Conservation (phyloP, 2,888 invertebrate species). For the Escarpia spicata region DNA sequence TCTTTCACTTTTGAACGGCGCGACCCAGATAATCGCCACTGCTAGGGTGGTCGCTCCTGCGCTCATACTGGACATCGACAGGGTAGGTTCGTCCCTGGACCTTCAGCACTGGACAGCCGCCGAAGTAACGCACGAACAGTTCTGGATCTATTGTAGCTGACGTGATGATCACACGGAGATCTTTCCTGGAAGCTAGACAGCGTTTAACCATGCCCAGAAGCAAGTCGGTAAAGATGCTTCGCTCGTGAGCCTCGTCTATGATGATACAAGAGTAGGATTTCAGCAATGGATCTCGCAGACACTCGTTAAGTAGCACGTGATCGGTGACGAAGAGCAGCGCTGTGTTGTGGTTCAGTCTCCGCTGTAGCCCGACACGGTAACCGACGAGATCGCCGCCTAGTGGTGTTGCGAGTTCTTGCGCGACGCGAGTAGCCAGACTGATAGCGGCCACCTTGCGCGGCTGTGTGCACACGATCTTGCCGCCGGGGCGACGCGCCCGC, state of each 20-base stretch:
- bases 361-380: slow-evolving; percentile 55
- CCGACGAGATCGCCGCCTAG: slow-evolving; percentile 55
- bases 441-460: slow-evolving; percentile 65
- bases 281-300: slow-evolving; percentile 52
- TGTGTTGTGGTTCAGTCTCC: slow-evolving; percentile 44
- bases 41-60: slow-evolving; percentile 29
- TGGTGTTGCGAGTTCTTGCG: slow-evolving; percentile 53
- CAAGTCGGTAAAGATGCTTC: slow-evolving; percentile 64
- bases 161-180: slow-evolving; percentile 60
- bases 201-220: slow-evolving; percentile 62
- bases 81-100: slow-evolving; percentile 63
- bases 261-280: slow-evolving; percentile 53
- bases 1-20: slow-evolving; percentile 54
- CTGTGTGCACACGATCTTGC: slow-evolving; percentile 62
- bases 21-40: slow-evolving; percentile 45
- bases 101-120: slow-evolving; percentile 50
- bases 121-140: slow-evolving; percentile 59
- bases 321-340: slow-evolving; percentile 62
- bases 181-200: slow-evolving; percentile 48
- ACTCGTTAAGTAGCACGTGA: slow-evolving; percentile 61
- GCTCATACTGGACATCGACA: slow-evolving; percentile 56
- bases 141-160: slow-evolving; percentile 64
- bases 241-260: slow-evolving; percentile 65
- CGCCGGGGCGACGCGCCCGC: slow-evolving; percentile 48
- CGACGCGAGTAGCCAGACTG: slow-evolving; percentile 60